Conservation (phyloP, 64 coral and sea anemone species). For the Actinia tenebrosa region DNA sequence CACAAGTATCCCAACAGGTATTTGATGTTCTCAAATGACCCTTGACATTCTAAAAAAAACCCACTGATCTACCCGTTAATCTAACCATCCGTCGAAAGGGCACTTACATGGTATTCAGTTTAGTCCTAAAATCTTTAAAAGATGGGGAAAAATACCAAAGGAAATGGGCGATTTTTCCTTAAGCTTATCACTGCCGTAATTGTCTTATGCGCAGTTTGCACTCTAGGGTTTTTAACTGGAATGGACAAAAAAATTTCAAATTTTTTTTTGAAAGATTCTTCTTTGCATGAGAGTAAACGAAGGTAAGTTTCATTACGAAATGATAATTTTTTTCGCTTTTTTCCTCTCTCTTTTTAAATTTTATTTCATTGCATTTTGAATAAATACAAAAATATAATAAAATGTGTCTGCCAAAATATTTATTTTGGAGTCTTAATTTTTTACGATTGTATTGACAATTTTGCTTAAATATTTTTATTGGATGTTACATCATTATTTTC, state of each 20-base stretch:
- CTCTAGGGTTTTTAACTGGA: not conserved
- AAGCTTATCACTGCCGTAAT: not conserved
- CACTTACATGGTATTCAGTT: not conserved
- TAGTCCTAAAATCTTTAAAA: not conserved
- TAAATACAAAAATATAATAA: no score
- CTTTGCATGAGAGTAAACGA: not conserved
- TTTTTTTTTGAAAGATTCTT: not conserved
- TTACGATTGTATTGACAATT: no score
- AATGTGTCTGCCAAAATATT: no score
- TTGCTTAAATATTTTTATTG: no score
- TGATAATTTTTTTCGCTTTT: not conserved
- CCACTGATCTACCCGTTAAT: not conserved
- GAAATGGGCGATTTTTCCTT: not conserved
- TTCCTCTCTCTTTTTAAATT: not conserved
- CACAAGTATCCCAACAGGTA: not conserved
- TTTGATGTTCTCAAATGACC: not conserved
- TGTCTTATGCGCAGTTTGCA: not conserved
- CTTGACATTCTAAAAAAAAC: not conserved
- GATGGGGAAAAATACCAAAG: not conserved
- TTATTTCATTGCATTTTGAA: not conserved
- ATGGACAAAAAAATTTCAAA: constrained; percentile 1
- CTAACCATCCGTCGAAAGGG: not conserved
- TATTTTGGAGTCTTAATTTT: no score
- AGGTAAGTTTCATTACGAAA: not conserved
- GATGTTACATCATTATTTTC: no score